Base-by-base conservation (phyloP, 2,113 vertebrate genomes). In the human (Homo sapiens) region DNA sequence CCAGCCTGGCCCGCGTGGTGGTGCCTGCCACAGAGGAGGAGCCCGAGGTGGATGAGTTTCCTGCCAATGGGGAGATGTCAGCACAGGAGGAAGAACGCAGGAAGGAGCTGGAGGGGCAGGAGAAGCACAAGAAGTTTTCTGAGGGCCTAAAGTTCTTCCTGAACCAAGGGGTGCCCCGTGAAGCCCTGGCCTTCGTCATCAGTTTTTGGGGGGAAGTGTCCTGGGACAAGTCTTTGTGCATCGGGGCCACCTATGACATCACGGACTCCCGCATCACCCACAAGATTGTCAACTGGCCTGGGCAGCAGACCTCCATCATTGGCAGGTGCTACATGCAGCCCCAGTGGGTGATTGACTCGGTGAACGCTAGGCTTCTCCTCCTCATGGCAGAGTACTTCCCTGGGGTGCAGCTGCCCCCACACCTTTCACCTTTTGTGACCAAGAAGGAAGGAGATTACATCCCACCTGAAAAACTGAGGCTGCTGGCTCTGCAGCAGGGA, bases 311-410 rank as follows among this genome's bases (percentile, higher is more conserved):
- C 38, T 99, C 99, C 40, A 98, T 99, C 76, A 99, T 99, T 1
- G 99, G 99, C 99, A 99, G 99, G 98, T 99, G 99, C 97, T 99
- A 99, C 50, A 97, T 99, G 91, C 99, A 99, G 98, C 99, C 99
- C 1, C 99, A 99, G 98, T 99, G 99, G 99, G 99, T 99, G 76
- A 99, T 99, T 4, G 99, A 99, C 97, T 99, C 98, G 0, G 98
- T 99, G 96, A 99, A 99, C 0, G 99, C 99, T 89, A 99, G 99
- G 98, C 96, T 99, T 0, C 98, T 98, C n/a, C 98, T 99, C 57
- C 99, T 99, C 0, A 99, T 99, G 90, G 99, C 99, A 0, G 99
- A 99, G 92, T 99, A 99, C 91, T 99, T 99, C 96, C 98, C 99
- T 0, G 99, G 99, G 0, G 98, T 99, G 43, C 98, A 98, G 86